Conservation (phyloP, 2,797 vertebrate species). For the Silurus lanzhouensis region DNA sequence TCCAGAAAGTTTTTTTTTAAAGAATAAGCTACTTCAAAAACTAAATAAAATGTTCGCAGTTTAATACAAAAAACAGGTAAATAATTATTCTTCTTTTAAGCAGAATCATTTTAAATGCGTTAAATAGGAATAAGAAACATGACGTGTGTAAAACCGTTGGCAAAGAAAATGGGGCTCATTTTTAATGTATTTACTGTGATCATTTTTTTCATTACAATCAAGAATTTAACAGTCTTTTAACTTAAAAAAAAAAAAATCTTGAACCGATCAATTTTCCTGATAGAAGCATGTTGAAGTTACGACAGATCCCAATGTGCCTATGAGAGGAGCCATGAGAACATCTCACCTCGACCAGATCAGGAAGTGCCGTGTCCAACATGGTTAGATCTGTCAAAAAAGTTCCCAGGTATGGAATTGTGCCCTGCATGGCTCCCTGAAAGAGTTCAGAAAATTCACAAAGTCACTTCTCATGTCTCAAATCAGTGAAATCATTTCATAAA, state of each 20-base stretch:
- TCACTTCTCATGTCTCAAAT: not conserved
- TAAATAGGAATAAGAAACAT: too few relatives aligned
- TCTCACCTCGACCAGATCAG: constrained; percentile 86
- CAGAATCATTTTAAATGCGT: too few relatives aligned
- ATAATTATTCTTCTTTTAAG: too few relatives aligned
- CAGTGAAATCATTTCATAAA: not conserved
- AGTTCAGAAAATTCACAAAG: not conserved
- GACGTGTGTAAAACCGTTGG: too few relatives aligned
- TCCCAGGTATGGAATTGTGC: constrained; percentile 92
- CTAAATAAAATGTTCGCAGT: too few relatives aligned
- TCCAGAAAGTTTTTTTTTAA: too few relatives aligned
- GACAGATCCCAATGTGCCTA: not conserved
- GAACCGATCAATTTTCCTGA: not conserved
- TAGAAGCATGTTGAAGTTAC: not conserved
- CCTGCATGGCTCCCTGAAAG: constrained; percentile 90
- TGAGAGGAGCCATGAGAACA: not conserved
- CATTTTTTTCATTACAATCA: not conserved
- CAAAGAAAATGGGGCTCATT: too few relatives aligned
- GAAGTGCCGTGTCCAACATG: constrained; percentile 93
- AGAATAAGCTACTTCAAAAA: too few relatives aligned
- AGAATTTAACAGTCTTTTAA: not conserved
- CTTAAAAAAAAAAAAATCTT: not conserved
- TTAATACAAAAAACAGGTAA: too few relatives aligned
- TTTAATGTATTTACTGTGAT: not conserved
- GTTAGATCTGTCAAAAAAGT: constrained; percentile 92